Conservation (phyloP, 2,113 vertebrate species). For the Callaeas wilsoni region DNA sequence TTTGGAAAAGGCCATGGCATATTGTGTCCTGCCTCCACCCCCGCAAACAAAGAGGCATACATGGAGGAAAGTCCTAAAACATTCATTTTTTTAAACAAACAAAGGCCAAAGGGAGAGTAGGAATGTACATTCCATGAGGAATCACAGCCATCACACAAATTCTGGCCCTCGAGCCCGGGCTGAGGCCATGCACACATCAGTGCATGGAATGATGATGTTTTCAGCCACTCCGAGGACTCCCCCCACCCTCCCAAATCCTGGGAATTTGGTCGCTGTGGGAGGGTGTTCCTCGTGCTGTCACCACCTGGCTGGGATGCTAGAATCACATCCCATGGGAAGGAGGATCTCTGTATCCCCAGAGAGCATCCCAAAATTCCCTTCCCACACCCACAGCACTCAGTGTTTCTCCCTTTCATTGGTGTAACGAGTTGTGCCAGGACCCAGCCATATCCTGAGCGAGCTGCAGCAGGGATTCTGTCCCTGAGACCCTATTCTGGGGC, state of each 20-base stretch:
- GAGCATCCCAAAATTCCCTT: neutral
- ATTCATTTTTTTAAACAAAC: neutral
- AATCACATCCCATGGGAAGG: neutral
- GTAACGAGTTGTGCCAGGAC: neutral
- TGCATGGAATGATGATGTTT: neutral
- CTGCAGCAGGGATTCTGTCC: neutral
- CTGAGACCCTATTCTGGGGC: rapidly evolving
- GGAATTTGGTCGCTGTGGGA: neutral
- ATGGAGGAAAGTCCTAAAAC: neutral
- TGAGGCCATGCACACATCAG: neutral
- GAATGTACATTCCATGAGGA: neutral
- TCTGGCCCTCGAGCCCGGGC: neutral
- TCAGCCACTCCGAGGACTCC: neutral
- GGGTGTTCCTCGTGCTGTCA: neutral
- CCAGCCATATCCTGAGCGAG: neutral
- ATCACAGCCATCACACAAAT: neutral
- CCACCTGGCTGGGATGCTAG: neutral
- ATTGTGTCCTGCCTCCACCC: neutral
- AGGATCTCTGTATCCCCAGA: neutral
- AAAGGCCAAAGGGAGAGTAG: neutral
- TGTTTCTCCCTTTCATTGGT: rapidly evolving
- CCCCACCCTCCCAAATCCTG: neutral
- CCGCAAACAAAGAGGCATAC: neutral
- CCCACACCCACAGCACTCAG: rapidly evolving
- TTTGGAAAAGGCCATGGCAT: neutral